These are phyloP conservation scores for Mirounga angustirostris DNA, from an alignment of 2,113 vertebrate genomes.

Conservation along the genomic window DNA sequence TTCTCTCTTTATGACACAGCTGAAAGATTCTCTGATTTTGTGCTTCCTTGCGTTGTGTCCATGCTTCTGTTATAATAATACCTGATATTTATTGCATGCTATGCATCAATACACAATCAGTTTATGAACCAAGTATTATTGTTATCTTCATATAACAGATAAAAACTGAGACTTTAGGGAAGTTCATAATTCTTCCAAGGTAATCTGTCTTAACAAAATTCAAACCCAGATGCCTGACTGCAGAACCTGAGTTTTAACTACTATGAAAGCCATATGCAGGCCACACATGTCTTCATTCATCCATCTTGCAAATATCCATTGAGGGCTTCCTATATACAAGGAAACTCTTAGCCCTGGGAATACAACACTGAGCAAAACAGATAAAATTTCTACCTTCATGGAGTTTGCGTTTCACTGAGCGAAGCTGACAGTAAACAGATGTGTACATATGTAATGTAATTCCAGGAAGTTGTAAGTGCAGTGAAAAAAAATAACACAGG, in stretches of 20 bases:
- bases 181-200: neutral
- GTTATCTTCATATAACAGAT: neutral
- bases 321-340: neutral
- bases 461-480: neutral
- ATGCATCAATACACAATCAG: neutral
- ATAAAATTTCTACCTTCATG: neutral
- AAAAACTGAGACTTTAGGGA: neutral
- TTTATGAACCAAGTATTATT: slow-evolving; percentile 1
- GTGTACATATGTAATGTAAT: neutral
- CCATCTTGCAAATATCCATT: neutral
- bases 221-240: neutral
- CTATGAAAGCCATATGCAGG: neutral
- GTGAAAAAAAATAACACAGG: neutral
- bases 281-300: neutral
- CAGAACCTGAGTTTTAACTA: neutral
- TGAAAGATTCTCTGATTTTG: neutral
- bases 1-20: neutral
- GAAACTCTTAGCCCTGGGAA: neutral
- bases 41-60: neutral
- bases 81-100: neutral
- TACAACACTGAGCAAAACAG: neutral
- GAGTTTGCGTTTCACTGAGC: slow-evolving; percentile 9
- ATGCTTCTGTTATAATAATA: neutral
- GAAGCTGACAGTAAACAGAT: neutral
- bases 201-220: neutral